Base-by-base conservation (phyloP, 2,888 invertebrate species). In the Apotomis betuletana region DNA sequence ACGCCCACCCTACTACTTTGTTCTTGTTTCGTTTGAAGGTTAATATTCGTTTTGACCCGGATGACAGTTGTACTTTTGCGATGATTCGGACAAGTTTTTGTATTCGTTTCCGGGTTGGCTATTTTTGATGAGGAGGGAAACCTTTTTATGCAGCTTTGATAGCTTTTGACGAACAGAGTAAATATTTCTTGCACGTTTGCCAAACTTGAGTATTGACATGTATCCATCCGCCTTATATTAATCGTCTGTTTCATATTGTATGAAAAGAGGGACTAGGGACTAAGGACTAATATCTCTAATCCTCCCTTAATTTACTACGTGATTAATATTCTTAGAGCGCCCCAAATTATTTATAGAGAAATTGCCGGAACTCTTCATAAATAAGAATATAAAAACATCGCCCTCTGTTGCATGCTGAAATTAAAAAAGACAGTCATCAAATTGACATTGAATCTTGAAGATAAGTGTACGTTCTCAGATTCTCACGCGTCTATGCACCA, bases 1-100 rank as follows among this genome's bases (percentile, higher is more conserved):
- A 81, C 81, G 79, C 79, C 78, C 80, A 73, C 73, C 79, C 78
- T 67, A 72, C 76, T 77, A 83, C 90, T 91, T 91, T 90, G 90
- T 90, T 91, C 90, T 90, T 90, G 89, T 92, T 91, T 90, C 87
- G 88, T 92, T 92, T 92, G 91, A 92, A 93, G 91, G 92, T 92
- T 93, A 92, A 91, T 89, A 87, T 88, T 86, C 84, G 84, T 87
- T 88, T 85, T 86, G 86, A 88, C 87, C 86, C 84, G 84, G 80
- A 83, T 84, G 80, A 83, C 82, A 80, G 77, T 77, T 79, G 78
- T 74, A 76, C 74, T 75, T 73, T 78, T 57, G 63, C 72, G 58
- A 68, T 72, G 67, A 71, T 59, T 68, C 58, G 44, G 63, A 12
- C 41, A 62, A 72, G 52, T 68, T 68, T 70, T 68, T 59, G 52